Evolutionary conservation across 2,888 invertebrate genomes (phyloP).

Genomic region (Campaea margaritaria): DNA sequence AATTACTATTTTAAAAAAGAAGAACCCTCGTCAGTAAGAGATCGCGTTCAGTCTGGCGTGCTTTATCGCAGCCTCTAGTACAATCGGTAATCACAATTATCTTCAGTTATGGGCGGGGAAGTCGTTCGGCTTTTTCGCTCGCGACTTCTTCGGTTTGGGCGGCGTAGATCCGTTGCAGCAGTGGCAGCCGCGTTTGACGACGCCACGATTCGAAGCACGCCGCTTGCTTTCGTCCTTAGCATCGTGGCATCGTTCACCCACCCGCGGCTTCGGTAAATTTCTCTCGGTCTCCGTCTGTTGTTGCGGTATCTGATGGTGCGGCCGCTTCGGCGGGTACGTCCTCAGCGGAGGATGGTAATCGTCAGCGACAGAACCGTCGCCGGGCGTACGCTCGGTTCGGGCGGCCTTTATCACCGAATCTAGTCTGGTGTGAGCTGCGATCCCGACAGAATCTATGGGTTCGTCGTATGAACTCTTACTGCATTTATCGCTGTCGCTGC

Average conservation of each 20-base stretch:
- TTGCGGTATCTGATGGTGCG: slow-evolving; percentile 45
- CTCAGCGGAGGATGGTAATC: slow-evolving; percentile 70
- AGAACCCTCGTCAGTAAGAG: slow-evolving; percentile 53
- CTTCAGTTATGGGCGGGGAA: slow-evolving; percentile 49
- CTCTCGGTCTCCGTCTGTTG: slow-evolving; percentile 61
- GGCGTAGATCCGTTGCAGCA: slow-evolving; percentile 86
- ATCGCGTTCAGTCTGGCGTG: slow-evolving; percentile 67
- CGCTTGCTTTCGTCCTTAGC: slow-evolving; percentile 53
- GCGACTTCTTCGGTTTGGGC: slow-evolving; percentile 76
- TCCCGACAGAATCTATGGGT: slow-evolving; percentile 69
- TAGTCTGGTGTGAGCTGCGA: slow-evolving; percentile 70
- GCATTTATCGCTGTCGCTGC: slow-evolving; percentile 80
- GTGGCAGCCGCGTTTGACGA: slow-evolving; percentile 86
- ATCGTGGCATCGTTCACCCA: slow-evolving; percentile 61
- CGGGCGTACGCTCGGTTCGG: slow-evolving; percentile 61
- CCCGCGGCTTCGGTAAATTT: slow-evolving; percentile 72
- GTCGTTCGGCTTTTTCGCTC: slow-evolving; percentile 67
- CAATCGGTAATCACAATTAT: slow-evolving; percentile 34
- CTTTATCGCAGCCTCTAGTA: slow-evolving; percentile 8
- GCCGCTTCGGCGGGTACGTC: slow-evolving; percentile 71
- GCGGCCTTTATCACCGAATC: slow-evolving; percentile 81
- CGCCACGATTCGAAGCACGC: slow-evolving; percentile 80
- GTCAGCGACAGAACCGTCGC: slow-evolving; percentile 68
- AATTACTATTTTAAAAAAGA: slow-evolving; percentile 54
- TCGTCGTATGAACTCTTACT: slow-evolving; percentile 80